phyloP scores from a whole-genome alignment of 2,797 vertebrate genomes.

The Amblyraja radiata region DNA sequence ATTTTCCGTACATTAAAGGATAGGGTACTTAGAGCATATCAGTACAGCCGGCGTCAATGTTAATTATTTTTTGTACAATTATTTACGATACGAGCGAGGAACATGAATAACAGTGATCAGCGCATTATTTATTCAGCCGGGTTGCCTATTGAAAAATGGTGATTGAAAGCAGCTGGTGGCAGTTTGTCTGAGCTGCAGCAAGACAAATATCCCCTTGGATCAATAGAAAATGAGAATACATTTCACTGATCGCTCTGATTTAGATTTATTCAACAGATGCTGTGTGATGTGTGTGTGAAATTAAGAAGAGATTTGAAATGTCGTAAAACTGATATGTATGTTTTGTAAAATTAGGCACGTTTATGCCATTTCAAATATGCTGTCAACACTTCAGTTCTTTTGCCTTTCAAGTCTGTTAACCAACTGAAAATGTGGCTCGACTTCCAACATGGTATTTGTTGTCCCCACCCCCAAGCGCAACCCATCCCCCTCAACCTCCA shows the following conservation, averaged over 20 bases:
- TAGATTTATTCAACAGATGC: conserved; percentile 22
- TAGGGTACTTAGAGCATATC: background rate
- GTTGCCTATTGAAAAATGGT: conserved; percentile 22
- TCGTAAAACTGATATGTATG: background rate
- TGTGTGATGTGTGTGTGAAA: conserved; percentile 12
- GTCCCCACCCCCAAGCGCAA: background rate
- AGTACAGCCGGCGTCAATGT: background rate
- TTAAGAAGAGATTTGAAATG: conserved; percentile 23
- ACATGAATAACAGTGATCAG: background rate
- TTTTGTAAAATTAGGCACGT: background rate
- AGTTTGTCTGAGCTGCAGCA: background rate
- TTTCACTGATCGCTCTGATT: conserved; percentile 23
- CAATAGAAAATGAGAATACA: conserved; percentile 24
- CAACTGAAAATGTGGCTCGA: background rate
- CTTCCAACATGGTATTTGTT: background rate
- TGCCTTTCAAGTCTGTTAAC: background rate
- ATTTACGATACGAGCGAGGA: background rate
- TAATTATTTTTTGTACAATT: conserved; percentile 29
- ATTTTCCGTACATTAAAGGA: background rate
- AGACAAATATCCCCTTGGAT: conserved; percentile 26
- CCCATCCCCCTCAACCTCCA: background rate
- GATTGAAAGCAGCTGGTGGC: background rate
- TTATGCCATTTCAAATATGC: background rate
- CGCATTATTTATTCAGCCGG: background rate
- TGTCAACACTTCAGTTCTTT: background rate